Evolutionary conservation across 2,888 invertebrate genomes (phyloP).

Genomic region (Lasioglossum oenotherae): DNA sequence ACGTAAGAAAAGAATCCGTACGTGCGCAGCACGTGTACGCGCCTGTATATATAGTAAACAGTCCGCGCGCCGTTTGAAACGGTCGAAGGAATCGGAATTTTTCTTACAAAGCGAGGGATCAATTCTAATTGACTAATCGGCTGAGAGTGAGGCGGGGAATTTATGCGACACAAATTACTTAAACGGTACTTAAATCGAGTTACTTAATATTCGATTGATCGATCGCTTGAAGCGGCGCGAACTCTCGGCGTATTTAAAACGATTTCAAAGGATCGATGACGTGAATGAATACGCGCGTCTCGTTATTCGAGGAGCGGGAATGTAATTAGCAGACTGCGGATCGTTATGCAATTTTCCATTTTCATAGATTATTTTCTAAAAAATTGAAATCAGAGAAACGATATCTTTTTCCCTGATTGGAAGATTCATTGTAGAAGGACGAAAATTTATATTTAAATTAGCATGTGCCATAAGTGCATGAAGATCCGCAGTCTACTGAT

Average conservation of each 20-base stretch:
- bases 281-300: background rate
- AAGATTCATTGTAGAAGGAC: background rate
- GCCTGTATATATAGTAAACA: background rate
- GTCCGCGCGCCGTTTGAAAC: background rate
- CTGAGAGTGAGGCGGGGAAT: background rate
- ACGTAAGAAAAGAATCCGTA: background rate
- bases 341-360: background rate
- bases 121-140: background rate
- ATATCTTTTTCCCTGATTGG: background rate
- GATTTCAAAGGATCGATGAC: background rate
- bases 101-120: background rate
- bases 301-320: background rate
- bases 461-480: background rate
- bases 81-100: background rate
- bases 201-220: conserved; percentile 1
- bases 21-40: background rate
- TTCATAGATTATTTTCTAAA: background rate
- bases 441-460: background rate
- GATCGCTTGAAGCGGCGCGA: background rate
- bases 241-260: background rate
- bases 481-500: background rate
- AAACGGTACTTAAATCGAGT: conserved; percentile 14
- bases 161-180: background rate
- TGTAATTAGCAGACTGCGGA: background rate
- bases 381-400: background rate